Evolutionary conservation across 2,113 vertebrate genomes (phyloP), one percentile per base, ranked within the genome.

Genomic region (Rhineura floridana): DNA sequence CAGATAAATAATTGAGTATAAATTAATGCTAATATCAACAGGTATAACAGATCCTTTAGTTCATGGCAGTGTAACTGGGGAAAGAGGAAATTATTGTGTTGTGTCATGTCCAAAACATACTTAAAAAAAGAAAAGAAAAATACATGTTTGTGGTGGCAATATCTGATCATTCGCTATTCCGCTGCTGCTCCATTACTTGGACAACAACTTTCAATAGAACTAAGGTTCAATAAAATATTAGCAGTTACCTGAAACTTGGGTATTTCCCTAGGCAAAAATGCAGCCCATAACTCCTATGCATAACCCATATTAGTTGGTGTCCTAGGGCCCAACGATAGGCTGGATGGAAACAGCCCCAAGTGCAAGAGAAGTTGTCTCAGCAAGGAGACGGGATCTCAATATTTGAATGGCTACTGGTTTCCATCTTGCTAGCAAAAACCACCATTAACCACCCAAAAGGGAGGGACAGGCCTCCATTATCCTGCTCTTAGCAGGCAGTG

Each of bases 221-320:
- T 81, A 84, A 90, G 70, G 87, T 91, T 95, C 91, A 95, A 91
- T 92, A 92, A 92, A 21, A 17, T 15, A 89, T 82, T 92, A 23
- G 93, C 52, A 44, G 87, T 92, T 94, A 94, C 86, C 90, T 95
- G 88, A 88, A 93, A 63, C 81, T 84, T 93, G 17, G 92, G 69
- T 94, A 81, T 88, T 70, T 91, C 63, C 93, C 72, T 91, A 93
- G 72, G 87, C 93, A 95, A 83, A 86, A 93, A 89, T 93, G 90
- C 91, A 91, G 63, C 76, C 83, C n/a, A 62, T 87, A 93, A 82
- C 46, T 91, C 91, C 67, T 75, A 23, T 69, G 79, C 70, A 93
- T 92, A 92, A 94, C 55, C 25, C 23, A 81, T 36, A 95, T 94
- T 89, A 94, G 84, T 83, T 93, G 85, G 89, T 93, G 65, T 88